Evolutionary conservation across 2,113 vertebrate genomes (phyloP).

Genomic region (Peromyscus maniculatus): DNA sequence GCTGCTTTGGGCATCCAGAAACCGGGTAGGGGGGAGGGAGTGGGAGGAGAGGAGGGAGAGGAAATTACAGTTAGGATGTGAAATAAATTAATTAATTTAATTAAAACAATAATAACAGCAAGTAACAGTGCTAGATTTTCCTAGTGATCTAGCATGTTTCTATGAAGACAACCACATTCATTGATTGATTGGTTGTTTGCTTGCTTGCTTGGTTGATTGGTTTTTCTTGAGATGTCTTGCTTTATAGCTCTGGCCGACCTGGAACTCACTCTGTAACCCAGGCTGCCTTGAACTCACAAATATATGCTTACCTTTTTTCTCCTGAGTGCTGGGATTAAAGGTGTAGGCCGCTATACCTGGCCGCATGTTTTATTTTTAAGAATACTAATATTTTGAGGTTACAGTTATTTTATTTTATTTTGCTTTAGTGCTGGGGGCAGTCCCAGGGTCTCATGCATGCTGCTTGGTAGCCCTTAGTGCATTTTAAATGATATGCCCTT

Average conservation of each 20-base stretch:
- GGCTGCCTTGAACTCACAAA: background rate
- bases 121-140: conserved; percentile 4
- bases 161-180: background rate
- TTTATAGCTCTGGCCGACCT: background rate
- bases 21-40: background rate
- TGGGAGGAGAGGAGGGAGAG: background rate
- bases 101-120: background rate
- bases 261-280: background rate
- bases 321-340: background rate
- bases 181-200: no score
- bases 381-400: background rate
- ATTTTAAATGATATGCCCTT: conserved; percentile 25
- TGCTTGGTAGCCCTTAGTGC: background rate
- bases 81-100: background rate
- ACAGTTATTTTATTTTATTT: background rate
- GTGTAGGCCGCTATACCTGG: background rate
- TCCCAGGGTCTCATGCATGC: background rate
- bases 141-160: conserved; percentile 1
- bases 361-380: background rate
- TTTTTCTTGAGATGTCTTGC: background rate
- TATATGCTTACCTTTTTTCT: background rate
- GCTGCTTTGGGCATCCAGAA: background rate
- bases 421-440: background rate
- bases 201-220: background rate
- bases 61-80: background rate